phyloP scores from a whole-genome alignment of 2,888 invertebrate genomes.

The Pachliopta kotzebuea region DNA sequence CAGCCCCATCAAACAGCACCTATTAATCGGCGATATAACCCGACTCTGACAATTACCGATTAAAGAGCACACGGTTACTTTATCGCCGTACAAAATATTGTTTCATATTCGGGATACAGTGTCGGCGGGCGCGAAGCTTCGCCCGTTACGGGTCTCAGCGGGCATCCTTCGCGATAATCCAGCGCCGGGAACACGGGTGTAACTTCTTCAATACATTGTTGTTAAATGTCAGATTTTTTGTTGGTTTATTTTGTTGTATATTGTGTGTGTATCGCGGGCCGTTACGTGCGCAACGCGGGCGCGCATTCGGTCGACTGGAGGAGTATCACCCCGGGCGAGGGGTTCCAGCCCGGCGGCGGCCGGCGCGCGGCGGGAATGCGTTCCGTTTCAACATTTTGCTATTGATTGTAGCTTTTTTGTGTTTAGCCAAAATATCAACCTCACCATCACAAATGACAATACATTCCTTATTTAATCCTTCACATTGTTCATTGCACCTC shows the following conservation, averaged over 20 bases:
- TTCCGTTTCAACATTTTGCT: conserved; percentile 52
- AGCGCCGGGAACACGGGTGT: conserved; percentile 22
- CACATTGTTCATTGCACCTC: too few species aligned
- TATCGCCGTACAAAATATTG: conserved; percentile 68
- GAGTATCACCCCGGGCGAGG: conserved; percentile 65
- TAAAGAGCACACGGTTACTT: conserved; percentile 66
- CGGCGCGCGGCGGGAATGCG: conserved; percentile 53
- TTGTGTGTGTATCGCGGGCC: conserved; percentile 43
- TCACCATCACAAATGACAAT: background rate
- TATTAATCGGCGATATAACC: conserved; percentile 44
- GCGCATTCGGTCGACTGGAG: conserved; percentile 62
- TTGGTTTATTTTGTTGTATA: conserved; percentile 59
- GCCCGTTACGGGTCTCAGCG: conserved; percentile 41
- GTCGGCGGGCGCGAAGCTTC: conserved; percentile 51
- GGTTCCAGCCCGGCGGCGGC: conserved; percentile 64
- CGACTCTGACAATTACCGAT: conserved; percentile 61
- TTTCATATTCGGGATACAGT: conserved; percentile 62
- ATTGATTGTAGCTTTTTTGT: conserved; percentile 37
- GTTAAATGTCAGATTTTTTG: conserved; percentile 46
- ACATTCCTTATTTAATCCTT: too few species aligned
- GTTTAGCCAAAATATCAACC: conserved; percentile 23
- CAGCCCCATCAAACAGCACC: conserved; percentile 44
- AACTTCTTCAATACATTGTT: conserved; percentile 39
- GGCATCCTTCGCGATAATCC: conserved; percentile 32
- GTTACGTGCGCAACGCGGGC: conserved; percentile 46